phyloP scores from a whole-genome alignment of 1,140 invertebrate genomes.

The Sarcophaga peregrina region DNA sequence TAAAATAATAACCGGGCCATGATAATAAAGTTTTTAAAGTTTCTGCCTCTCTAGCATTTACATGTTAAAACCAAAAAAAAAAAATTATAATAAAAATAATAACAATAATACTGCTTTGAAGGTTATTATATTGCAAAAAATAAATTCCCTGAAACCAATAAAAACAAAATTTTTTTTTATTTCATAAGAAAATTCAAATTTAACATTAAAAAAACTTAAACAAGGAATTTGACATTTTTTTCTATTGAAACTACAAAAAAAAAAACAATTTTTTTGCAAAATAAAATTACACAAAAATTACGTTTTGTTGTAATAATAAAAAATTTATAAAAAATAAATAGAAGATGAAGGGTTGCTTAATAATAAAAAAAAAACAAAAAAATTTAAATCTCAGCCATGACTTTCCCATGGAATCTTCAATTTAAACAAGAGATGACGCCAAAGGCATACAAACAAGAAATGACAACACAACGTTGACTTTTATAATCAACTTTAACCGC shows the following conservation, averaged over 20 bases:
- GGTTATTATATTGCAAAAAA: not conserved
- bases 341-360: not conserved
- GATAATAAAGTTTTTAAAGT: conserved; percentile 21
- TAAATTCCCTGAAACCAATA: too few relatives aligned
- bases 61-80: not conserved
- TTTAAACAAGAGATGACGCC: conserved; percentile 3
- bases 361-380: not conserved
- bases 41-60: not conserved
- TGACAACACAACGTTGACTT: too few relatives aligned
- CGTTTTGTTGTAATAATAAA: too few relatives aligned
- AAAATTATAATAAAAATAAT: not conserved
- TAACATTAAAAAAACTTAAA: not conserved
- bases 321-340: not conserved
- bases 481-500: conserved; percentile 24
- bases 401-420: conserved; percentile 26
- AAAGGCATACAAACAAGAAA: not conserved
- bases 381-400: not conserved
- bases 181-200: not conserved
- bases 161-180: too few relatives aligned
- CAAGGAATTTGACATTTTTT: conserved; percentile 2
- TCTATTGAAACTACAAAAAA: not conserved
- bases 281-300: not conserved
- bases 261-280: not conserved
- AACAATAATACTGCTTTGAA: not conserved
- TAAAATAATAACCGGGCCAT: not conserved